phyloP scores from a whole-genome alignment of 2,113 vertebrate species.

The Pluvialis apricaria region DNA sequence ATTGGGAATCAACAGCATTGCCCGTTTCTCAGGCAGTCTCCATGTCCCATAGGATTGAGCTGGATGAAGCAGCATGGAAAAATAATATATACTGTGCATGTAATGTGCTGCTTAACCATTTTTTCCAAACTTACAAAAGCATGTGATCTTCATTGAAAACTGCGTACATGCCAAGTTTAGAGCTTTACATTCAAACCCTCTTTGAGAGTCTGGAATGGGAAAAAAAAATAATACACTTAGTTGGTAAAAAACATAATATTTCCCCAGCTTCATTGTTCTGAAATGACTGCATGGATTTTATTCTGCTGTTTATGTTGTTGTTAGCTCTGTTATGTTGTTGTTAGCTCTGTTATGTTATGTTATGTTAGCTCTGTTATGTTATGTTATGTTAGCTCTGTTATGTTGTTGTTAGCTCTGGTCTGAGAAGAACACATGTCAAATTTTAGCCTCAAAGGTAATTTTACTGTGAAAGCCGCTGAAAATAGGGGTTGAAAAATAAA shows the following conservation, averaged over 20 bases:
- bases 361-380: too few species aligned
- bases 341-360: too few species aligned
- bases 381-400: too few species aligned
- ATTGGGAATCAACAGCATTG: neutral
- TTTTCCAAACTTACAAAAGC: constrained; percentile 31
- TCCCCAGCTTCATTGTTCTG: neutral
- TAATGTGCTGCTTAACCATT: constrained; percentile 29
- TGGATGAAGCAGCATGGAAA: constrained; percentile 47
- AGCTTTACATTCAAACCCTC: constrained; percentile 7
- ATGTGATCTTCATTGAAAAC: constrained; percentile 54
- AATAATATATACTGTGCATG: constrained; percentile 25
- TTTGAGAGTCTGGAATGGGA: neutral
- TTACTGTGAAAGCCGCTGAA: neutral
- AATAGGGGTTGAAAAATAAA: neutral
- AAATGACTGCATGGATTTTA: neutral
- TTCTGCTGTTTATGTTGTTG: neutral
- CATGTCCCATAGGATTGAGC: constrained; percentile 17
- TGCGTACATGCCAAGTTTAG: constrained; percentile 7
- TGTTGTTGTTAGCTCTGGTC: neutral
- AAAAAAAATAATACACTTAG: neutral
- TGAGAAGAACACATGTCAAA: neutral
- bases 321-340: too few species aligned
- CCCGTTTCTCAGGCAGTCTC: constrained; percentile 40
- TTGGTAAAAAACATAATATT: neutral
- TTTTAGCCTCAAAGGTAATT: neutral